Percentiles rank a stretch among this genome's conserved stretches.
Conservation (phyloP, 2,888 invertebrate species). For the Minunthozetes semirufus region DNA sequence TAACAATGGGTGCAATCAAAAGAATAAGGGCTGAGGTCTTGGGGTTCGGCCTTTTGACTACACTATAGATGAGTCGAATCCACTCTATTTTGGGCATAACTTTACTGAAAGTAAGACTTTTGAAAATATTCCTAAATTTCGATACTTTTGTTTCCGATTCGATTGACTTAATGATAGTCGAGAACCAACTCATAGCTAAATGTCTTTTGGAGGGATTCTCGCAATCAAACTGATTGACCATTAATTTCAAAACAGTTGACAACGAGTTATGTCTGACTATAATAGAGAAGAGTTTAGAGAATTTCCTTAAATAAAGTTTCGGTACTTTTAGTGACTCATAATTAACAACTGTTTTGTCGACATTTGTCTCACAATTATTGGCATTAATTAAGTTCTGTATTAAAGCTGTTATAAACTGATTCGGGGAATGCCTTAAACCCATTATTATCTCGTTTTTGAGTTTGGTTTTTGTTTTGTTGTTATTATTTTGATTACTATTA, state of each 20-base stretch:
- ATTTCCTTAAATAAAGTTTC: conserved; percentile 8
- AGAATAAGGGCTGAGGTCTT: neutral
- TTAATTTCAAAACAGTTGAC: neutral
- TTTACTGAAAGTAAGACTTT: neutral
- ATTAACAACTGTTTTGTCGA: neutral
- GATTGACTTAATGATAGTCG: neutral
- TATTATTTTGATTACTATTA: neutral
- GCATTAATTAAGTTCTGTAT: neutral
- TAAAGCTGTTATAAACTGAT: neutral
- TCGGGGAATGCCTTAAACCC: neutral
- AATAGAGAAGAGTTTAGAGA: neutral
- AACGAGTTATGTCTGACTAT: neutral
- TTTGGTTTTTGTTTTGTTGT: neutral
- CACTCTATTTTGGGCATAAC: conserved; percentile 17
- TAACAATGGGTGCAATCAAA: neutral
- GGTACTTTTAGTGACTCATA: neutral
- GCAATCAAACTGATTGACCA: neutral
- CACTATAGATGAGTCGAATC: neutral
- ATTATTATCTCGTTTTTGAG: neutral
- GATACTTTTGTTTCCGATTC: neutral
- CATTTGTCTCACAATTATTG: neutral
- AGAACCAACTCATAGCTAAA: conserved; percentile 19
- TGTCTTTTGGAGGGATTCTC: neutral
- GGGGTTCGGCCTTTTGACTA: neutral
- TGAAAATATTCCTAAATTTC: neutral